Evolutionary conservation across 2,113 vertebrate species (phyloP).

Genomic region (Indri indri): DNA sequence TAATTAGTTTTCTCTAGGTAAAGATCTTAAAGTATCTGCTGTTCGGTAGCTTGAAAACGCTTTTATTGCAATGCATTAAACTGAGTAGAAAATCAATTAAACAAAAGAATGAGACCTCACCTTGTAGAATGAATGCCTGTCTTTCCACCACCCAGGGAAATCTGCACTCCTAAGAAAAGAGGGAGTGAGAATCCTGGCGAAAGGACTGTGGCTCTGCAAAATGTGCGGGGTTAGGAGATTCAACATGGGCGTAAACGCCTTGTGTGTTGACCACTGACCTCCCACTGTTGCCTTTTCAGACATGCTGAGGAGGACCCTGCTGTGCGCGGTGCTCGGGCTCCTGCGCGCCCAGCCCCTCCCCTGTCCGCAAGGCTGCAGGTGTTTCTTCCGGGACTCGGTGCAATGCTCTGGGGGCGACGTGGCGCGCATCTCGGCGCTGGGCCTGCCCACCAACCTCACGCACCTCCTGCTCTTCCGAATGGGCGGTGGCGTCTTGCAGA

Average conservation of each 20-base stretch:
- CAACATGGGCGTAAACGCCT: not conserved
- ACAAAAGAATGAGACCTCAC: not conserved
- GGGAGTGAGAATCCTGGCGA: not conserved
- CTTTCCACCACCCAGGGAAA: not conserved
- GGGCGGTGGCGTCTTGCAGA: slow-evolving; percentile 74
- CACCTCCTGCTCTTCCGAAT: slow-evolving; percentile 78
- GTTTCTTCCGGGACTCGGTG: slow-evolving; percentile 58
- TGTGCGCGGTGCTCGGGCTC: slow-evolving; percentile 19
- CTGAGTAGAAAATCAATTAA: not conserved
- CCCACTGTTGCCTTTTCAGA: slow-evolving; percentile 67
- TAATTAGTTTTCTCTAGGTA: not conserved
- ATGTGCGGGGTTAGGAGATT: not conserved
- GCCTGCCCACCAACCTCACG: slow-evolving; percentile 81
- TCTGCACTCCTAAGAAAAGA: not conserved
- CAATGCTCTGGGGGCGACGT: slow-evolving; percentile 71
- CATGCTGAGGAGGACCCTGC: slow-evolving; percentile 62
- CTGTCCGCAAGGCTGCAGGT: slow-evolving; percentile 80
- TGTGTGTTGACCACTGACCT: not conserved
- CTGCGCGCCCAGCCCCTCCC: slow-evolving; percentile 54
- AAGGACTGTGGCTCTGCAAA: not conserved
- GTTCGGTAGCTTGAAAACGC: not conserved
- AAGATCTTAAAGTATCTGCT: not conserved
- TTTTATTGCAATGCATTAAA: not conserved
- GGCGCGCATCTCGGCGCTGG: slow-evolving; percentile 66
- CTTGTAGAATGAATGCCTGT: not conserved